These are phyloP conservation scores for Drosophila infuscata DNA, from an alignment of 2,888 invertebrate species.

Conservation along the genomic window DNA sequence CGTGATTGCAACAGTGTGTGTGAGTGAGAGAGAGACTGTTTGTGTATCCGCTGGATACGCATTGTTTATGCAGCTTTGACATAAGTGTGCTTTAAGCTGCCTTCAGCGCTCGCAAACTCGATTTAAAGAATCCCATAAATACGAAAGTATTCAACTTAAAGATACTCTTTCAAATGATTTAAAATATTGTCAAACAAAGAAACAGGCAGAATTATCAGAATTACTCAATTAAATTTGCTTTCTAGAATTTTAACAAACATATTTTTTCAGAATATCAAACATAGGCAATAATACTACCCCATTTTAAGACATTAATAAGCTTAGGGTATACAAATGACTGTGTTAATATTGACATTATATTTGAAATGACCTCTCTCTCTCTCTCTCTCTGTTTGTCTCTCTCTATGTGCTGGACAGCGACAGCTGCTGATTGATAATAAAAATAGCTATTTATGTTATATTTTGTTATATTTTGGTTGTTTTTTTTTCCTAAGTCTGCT, in stretches of 20 bases:
- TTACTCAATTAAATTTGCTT: not conserved
- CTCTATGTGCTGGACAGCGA: constrained; percentile 10
- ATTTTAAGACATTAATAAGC: not conserved
- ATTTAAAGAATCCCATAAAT: constrained; percentile 10
- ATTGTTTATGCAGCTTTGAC: constrained; percentile 3
- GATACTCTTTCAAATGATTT: constrained; percentile 8
- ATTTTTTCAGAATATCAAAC: not conserved
- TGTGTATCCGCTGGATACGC: constrained; percentile 55
- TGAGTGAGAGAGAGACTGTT: not conserved
- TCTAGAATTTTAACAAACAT: not conserved
- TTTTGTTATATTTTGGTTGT: no score
- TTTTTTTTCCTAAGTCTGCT: constrained; percentile 22
- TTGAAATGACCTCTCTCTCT: constrained; percentile 3
- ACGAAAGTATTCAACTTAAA: not conserved
- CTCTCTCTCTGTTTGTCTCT: not conserved
- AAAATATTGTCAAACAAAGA: not conserved
- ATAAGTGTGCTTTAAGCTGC: constrained; percentile 18
- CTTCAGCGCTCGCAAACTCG: constrained; percentile 21
- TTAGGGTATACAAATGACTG: constrained; percentile 13
- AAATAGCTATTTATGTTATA: constrained; percentile 36
- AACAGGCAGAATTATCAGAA: not conserved
- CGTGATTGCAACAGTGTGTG: constrained; percentile 36
- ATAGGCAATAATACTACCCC: not conserved
- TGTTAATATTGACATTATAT: constrained; percentile 33
- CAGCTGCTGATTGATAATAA: constrained; percentile 45